phyloP scores from a whole-genome alignment of 2,113 vertebrate genomes.

The Prunella fulvescens region DNA sequence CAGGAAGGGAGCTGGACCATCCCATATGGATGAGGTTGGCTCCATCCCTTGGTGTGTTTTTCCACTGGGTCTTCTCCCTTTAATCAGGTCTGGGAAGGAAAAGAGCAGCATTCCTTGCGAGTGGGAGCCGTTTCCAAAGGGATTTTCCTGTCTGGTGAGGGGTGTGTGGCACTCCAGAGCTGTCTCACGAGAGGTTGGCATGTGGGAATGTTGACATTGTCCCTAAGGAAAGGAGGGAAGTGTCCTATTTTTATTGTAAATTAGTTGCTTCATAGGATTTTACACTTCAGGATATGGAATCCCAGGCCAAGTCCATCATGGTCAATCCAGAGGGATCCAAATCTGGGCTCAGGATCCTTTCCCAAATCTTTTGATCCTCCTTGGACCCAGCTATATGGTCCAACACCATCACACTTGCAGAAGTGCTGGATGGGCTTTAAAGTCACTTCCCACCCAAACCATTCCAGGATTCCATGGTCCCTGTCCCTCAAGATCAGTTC shows the following conservation, averaged over 20 bases:
- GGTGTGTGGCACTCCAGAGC: background rate
- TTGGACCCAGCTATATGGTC: background rate
- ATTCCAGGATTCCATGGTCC: background rate
- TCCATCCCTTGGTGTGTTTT: background rate
- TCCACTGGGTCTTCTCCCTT: background rate
- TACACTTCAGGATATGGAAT: background rate
- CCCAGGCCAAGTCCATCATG: rapidly evolving
- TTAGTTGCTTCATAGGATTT: background rate
- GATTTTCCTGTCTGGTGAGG: background rate
- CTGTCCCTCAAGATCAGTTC: background rate
- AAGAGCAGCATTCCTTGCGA: background rate
- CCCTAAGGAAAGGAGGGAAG: background rate
- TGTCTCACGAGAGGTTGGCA: rapidly evolving
- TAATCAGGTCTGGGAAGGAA: background rate
- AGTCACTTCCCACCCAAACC: background rate
- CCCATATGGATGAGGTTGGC: background rate
- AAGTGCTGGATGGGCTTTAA: background rate
- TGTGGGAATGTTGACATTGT: background rate
- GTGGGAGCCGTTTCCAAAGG: background rate
- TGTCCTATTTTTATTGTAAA: background rate
- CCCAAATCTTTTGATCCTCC: background rate
- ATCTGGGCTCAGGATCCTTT: rapidly evolving
- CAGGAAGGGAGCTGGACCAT: background rate
- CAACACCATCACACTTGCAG: rapidly evolving
- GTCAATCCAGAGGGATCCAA: background rate